A percentile compares a stretch with the other conserved stretches of the same genome.
Evolutionary conservation across 2,888 invertebrate species (phyloP).

Genomic region (Meiosimyza decipiens): DNA sequence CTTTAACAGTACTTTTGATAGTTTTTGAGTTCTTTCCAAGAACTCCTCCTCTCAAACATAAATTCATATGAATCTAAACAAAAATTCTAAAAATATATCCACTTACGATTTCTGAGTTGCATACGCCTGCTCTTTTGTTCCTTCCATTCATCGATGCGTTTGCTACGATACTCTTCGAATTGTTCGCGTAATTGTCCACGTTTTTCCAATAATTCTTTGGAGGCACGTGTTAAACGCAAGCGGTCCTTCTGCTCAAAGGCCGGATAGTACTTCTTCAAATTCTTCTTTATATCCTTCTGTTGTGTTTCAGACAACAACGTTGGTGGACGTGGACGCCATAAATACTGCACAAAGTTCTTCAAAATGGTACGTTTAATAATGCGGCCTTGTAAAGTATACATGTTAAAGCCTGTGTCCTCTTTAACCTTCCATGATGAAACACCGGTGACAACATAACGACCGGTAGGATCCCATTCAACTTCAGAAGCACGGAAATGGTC

Average conservation of each 20-base stretch:
- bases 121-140: slow-evolving; percentile 83
- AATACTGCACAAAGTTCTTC: slow-evolving; percentile 92
- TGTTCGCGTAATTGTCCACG: slow-evolving; percentile 88
- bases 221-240: slow-evolving; percentile 89
- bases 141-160: slow-evolving; percentile 79
- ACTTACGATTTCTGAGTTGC: slow-evolving; percentile 88
- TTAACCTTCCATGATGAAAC: slow-evolving; percentile 97
- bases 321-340: slow-evolving; percentile 95
- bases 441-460: slow-evolving; percentile 94
- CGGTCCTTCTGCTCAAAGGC: slow-evolving; percentile 97
- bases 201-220: slow-evolving; percentile 94
- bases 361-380: slow-evolving; percentile 81
- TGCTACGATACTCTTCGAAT: slow-evolving; percentile 83
- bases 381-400: slow-evolving; percentile 96
- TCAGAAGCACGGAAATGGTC: slow-evolving; percentile 95
- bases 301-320: slow-evolving; percentile 85
- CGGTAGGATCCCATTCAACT: slow-evolving; percentile 99
- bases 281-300: slow-evolving; percentile 96
- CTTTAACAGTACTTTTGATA: too few species aligned
- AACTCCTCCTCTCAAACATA: too few species aligned
- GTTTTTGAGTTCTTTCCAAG: too few species aligned
- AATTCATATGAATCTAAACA: neutral
- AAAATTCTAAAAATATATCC: neutral
- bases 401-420: slow-evolving; percentile 92
- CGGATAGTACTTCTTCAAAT: slow-evolving; percentile 95